A percentile compares a stretch with the other conserved stretches of the same genome.
Evolutionary conservation across 2,113 vertebrate species (phyloP).

Genomic region (Daubentonia madagascariensis): DNA sequence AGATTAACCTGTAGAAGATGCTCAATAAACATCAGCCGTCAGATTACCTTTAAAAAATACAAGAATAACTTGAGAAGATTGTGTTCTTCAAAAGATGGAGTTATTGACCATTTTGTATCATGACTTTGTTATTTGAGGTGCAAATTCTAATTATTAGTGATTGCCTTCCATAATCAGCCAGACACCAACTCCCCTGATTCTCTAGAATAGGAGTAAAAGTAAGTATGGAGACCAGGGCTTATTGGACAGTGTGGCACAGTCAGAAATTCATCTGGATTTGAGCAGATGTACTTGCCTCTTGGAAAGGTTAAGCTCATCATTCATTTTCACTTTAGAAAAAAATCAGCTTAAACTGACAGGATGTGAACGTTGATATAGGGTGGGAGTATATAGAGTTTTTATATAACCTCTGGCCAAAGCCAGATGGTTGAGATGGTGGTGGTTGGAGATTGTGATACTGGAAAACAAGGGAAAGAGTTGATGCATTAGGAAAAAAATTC

Average conservation of each 20-base stretch:
- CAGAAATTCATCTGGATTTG: constrained; percentile 28
- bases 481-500: not conserved
- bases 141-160: constrained; percentile 19
- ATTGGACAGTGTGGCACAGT: not conserved
- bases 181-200: not conserved
- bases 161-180: not conserved
- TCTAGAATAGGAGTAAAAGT: not conserved
- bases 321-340: constrained; percentile 13
- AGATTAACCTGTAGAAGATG: not conserved
- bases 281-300: not conserved
- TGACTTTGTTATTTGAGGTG: constrained; percentile 13
- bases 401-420: not conserved
- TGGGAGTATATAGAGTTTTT: not conserved
- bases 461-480: not conserved
- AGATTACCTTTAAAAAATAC: not conserved
- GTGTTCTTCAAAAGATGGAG: not conserved
- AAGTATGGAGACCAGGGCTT: not conserved
- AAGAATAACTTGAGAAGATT: not conserved
- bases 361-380: not conserved
- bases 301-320: constrained; percentile 30
- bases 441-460: not conserved
- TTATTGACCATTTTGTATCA: not conserved
- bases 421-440: not conserved
- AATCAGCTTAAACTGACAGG: not conserved
- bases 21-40: not conserved